phyloP scores from a whole-genome alignment of 2,797 vertebrate species.

The Taenioides sp. region DNA sequence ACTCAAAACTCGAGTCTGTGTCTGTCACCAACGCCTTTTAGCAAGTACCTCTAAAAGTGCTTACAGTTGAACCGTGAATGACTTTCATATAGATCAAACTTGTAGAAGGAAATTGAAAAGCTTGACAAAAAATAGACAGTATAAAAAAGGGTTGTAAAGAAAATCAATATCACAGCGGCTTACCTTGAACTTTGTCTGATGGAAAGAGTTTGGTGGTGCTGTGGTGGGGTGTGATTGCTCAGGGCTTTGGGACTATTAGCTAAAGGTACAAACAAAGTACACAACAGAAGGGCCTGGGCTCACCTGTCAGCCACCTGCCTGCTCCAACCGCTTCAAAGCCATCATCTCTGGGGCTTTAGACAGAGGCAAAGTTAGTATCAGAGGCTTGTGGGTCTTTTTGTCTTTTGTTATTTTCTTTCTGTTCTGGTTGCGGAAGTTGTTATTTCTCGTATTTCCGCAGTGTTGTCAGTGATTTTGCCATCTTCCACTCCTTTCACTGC shows the following conservation, averaged over 20 bases:
- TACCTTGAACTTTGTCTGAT: slow-evolving; percentile 39
- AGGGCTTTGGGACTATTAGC: slow-evolving; percentile 46
- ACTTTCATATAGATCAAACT: slow-evolving; percentile 36
- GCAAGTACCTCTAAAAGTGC: slow-evolving; percentile 11
- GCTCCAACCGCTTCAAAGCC: slow-evolving; percentile 74
- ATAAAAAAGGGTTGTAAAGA: slow-evolving; percentile 1
- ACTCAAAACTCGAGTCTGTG: slow-evolving; percentile 31
- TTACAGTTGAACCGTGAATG: slow-evolving; percentile 19
- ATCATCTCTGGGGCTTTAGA: slow-evolving; percentile 53
- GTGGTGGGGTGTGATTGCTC: slow-evolving; percentile 45
- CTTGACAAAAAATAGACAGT: slow-evolving; percentile 4
- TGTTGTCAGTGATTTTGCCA: slow-evolving; percentile 71
- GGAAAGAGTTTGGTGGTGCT: slow-evolving; percentile 29
- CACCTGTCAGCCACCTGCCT: slow-evolving; percentile 34
- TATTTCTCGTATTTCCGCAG: slow-evolving; percentile 66
- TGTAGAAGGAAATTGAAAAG: slow-evolving; percentile 23
- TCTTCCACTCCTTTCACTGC: slow-evolving; percentile 58
- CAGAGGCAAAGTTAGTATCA: slow-evolving; percentile 31
- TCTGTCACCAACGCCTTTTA: slow-evolving; percentile 6
- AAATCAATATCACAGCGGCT: slow-evolving; percentile 37
- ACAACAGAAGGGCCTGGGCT: slow-evolving; percentile 44
- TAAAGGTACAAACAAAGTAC: slow-evolving; percentile 45
- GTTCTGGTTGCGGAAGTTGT: slow-evolving; percentile 57
- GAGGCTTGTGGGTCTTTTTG: slow-evolving; percentile 68
- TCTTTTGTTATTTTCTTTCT: slow-evolving; percentile 28